Base-by-base conservation (phyloP, 2,888 invertebrate species). In the Rhopalosiphum nymphaeae region DNA sequence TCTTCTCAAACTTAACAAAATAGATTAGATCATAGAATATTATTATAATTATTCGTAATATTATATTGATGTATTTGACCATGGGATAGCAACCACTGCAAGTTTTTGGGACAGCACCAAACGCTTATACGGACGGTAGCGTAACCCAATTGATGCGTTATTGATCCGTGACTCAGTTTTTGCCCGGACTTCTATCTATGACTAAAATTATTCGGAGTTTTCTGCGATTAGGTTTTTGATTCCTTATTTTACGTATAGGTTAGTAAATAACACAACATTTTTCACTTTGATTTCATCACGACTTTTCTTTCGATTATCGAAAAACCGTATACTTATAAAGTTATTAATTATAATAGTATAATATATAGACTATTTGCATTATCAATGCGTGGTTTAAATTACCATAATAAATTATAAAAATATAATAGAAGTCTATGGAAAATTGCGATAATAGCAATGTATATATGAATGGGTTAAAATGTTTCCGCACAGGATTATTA, bases 111-210 rank as follows among this genome's bases (percentile, higher is more conserved):
- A 46, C 46, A 86, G 29, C 4, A 86, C 36, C 36, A 42, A 78
- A 78, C 78, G 36, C 88, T n/a, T 49, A n/a, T 11, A 53, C n/a
- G 9, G 57, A 9, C 36, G 57, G 46, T 57, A 86, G 46, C 86
- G 91, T 91, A 91, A 91, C 91, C 91, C 91, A 61, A 86, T 91
- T 61, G 91, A 91, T 86, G 86, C 57, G 13, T 61, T 92, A 92
- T 92, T 86, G 91, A 92, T 92, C 86, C 91, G n/a, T 7, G 5
- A 25, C 57, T 7, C 36, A 21, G 86, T 92, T 44, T 91, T 57
- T 53, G 53, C 44, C 84, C n/a, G 7, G 57, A 26, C 44, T 3
- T 29, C 1, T 7, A 86, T 44, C 86, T 42, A 44, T 13, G 61
- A 56, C 29, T 44, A 16, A 36, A 36, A 13, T 21, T 78, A 61